These are phyloP conservation scores for Mesorhabditis sp. DNA, from an alignment of 2,888 invertebrate genomes.

Conservation along the genomic window DNA sequence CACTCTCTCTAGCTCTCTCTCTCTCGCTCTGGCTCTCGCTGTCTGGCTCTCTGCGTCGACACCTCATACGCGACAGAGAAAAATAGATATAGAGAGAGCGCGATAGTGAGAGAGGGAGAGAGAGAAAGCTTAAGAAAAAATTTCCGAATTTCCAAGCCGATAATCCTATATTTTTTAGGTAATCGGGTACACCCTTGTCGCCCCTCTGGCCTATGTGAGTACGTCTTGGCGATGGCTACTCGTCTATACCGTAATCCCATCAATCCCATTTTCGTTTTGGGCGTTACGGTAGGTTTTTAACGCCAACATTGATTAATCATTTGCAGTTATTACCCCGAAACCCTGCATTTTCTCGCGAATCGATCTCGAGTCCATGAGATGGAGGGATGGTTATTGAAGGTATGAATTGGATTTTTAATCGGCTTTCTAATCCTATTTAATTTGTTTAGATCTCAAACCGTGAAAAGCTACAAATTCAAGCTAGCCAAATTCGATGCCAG, in stretches of 20 bases:
- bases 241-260: background rate
- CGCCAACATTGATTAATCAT: no score
- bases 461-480: background rate
- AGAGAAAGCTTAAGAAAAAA: no score
- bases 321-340: conserved; percentile 17
- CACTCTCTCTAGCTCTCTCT: no score
- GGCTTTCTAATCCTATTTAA: no score
- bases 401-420: no score
- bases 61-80: no score
- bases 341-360: conserved; percentile 16
- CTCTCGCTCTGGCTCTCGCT: no score
- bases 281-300: conserved; percentile 6
- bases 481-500: background rate
- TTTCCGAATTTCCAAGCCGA: no score
- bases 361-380: background rate
- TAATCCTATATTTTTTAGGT: background rate
- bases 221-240: conserved; percentile 3
- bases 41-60: no score
- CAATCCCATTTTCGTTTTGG: background rate
- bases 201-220: conserved; percentile 5
- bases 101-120: no score
- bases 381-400: background rate
- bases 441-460: background rate
- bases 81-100: no score
- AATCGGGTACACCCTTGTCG: conserved; percentile 3